Evolutionary conservation across 2,888 invertebrate genomes (phyloP).

Genomic region (Netelia fuscicornis): DNA sequence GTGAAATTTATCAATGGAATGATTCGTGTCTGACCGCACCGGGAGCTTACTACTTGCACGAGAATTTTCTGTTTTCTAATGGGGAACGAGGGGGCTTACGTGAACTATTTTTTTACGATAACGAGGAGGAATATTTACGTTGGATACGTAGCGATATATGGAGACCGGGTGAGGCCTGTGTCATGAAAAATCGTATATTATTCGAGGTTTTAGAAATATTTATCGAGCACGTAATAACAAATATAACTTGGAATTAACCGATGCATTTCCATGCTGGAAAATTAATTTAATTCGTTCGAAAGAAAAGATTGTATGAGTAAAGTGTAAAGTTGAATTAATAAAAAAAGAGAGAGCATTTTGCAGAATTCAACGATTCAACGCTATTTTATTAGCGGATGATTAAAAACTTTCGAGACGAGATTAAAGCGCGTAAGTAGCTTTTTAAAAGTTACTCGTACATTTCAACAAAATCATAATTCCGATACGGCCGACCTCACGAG

Average conservation of each 20-base stretch:
- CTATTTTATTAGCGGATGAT: too few relatives aligned
- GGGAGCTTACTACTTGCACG: constrained; percentile 29
- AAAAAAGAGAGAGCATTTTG: too few relatives aligned
- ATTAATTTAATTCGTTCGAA: background rate
- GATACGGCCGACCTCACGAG: too few relatives aligned
- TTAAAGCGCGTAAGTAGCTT: too few relatives aligned
- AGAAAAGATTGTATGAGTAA: background rate
- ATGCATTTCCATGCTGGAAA: background rate
- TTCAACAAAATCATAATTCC: too few relatives aligned
- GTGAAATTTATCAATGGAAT: background rate
- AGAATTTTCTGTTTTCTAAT: background rate
- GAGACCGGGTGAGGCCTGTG: too few relatives aligned
- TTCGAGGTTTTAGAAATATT: background rate
- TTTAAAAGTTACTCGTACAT: too few relatives aligned
- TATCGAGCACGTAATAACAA: background rate
- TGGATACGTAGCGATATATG: too few relatives aligned
- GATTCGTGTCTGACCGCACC: constrained; percentile 16
- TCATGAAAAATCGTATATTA: background rate
- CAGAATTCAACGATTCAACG: too few relatives aligned
- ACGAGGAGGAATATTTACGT: background rate
- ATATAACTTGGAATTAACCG: background rate
- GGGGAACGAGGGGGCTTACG: background rate
- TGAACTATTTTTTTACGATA: background rate
- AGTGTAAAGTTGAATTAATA: too few relatives aligned
- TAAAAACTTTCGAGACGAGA: too few relatives aligned